Conservation (phyloP, 2,888 invertebrate genomes). For the Andricus curvator region DNA sequence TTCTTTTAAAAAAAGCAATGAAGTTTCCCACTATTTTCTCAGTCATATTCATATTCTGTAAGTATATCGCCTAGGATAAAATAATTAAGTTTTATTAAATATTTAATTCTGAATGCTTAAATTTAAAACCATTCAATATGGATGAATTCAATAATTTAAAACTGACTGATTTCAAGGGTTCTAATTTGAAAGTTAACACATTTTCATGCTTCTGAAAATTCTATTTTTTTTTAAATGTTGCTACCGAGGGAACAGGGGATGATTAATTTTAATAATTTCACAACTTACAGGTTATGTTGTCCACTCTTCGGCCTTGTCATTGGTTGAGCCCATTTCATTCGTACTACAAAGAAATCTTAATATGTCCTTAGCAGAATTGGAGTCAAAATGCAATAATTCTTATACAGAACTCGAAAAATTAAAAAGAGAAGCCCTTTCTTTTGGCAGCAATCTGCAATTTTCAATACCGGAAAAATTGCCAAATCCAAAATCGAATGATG, state of each 20-base stretch:
- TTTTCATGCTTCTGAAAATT: too few relatives aligned
- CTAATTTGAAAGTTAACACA: too few relatives aligned
- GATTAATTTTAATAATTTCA: neutral
- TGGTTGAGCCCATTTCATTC: neutral
- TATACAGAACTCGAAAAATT: neutral
- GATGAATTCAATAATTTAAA: too few relatives aligned
- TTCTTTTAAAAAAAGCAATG: neutral
- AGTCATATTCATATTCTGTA: neutral
- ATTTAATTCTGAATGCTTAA: too few relatives aligned
- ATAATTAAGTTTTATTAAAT: too few relatives aligned
- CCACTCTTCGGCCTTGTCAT: neutral
- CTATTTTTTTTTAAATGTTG: too few relatives aligned
- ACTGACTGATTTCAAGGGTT: too few relatives aligned
- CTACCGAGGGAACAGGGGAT: too few relatives aligned
- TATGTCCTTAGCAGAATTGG: neutral
- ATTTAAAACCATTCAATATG: too few relatives aligned
- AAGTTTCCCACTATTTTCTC: neutral
- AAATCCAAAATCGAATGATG: neutral
- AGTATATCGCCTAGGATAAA: neutral
- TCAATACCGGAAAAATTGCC: neutral
- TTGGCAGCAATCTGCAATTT: neutral
- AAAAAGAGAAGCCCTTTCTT: neutral
- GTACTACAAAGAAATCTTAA: neutral
- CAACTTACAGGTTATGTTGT: neutral
- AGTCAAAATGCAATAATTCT: neutral